Evolutionary conservation across 2,797 vertebrate species (phyloP).

Genomic region (Petrocephalus sullivani): DNA sequence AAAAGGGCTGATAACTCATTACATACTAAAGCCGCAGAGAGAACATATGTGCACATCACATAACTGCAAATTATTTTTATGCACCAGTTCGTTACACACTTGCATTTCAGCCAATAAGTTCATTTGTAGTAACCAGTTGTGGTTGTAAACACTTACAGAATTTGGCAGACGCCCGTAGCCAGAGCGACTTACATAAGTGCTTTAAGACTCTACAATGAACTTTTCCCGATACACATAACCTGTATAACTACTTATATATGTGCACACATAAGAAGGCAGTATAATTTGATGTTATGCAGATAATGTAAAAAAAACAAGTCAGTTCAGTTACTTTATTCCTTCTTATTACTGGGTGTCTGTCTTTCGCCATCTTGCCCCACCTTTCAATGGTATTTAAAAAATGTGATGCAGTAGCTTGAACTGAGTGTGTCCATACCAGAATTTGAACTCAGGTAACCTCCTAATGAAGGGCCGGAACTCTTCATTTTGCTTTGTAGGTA

Average conservation of each 20-base stretch:
- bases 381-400: background rate
- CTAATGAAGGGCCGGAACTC: constrained; percentile 98
- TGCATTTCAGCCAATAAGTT: background rate
- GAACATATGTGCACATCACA: background rate
- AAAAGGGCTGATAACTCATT: background rate
- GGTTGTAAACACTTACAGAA: background rate
- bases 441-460: constrained; percentile 97
- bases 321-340: background rate
- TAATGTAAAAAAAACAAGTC: background rate
- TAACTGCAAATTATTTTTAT: background rate
- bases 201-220: too few species aligned
- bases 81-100: background rate
- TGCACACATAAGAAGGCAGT: background rate
- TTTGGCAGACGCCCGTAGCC: too few species aligned
- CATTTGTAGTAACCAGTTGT: background rate
- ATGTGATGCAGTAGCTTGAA: background rate
- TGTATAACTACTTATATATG: background rate
- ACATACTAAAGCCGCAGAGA: background rate
- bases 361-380: background rate
- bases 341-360: background rate
- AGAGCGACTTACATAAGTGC: too few species aligned
- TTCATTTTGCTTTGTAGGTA: constrained; percentile 97
- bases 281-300: background rate
- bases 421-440: constrained; percentile 72
- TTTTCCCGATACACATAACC: background rate